phyloP scores from a whole-genome alignment of 1,140 invertebrate species.

The Bombus superbus region DNA sequence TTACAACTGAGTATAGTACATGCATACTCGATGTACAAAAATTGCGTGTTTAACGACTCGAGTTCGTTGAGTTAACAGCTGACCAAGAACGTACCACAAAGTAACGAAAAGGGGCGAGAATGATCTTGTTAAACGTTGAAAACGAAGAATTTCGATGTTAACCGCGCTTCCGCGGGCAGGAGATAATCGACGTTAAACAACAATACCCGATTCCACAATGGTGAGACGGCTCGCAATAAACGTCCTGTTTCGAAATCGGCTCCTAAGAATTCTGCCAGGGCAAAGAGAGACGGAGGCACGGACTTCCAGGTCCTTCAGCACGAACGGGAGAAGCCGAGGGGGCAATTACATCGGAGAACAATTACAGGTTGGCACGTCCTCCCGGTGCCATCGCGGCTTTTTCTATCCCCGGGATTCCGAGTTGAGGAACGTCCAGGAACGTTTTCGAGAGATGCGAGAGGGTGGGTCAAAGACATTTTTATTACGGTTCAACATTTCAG shows the following conservation, averaged over 20 bases:
- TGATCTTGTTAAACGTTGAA: neutral
- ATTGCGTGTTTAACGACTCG: neutral
- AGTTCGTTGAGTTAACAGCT: neutral
- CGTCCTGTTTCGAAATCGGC: constrained; percentile 41
- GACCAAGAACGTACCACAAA: too few relatives aligned
- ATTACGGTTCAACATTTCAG: constrained; percentile 34
- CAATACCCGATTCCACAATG: constrained; percentile 22
- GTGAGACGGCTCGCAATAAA: constrained; percentile 30
- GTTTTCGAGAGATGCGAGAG: constrained; percentile 49
- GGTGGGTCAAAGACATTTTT: constrained; percentile 33
- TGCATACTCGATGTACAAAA: neutral
- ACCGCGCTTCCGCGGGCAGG: neutral
- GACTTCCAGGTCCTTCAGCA: constrained; percentile 44
- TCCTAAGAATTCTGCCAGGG: constrained; percentile 24
- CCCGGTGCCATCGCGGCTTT: constrained; percentile 70
- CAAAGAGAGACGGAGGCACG: neutral
- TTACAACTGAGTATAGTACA: too few relatives aligned
- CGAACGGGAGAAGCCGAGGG: constrained; percentile 34
- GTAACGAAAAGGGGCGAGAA: neutral
- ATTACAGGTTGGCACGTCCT: constrained; percentile 77
- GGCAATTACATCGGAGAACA: constrained; percentile 77
- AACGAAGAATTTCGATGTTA: neutral
- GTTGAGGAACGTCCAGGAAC: constrained; percentile 61
- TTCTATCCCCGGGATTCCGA: constrained; percentile 69
- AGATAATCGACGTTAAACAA: neutral